Evolutionary conservation across 1,140 invertebrate species (phyloP).

Genomic region (Tenebrio molitor): DNA sequence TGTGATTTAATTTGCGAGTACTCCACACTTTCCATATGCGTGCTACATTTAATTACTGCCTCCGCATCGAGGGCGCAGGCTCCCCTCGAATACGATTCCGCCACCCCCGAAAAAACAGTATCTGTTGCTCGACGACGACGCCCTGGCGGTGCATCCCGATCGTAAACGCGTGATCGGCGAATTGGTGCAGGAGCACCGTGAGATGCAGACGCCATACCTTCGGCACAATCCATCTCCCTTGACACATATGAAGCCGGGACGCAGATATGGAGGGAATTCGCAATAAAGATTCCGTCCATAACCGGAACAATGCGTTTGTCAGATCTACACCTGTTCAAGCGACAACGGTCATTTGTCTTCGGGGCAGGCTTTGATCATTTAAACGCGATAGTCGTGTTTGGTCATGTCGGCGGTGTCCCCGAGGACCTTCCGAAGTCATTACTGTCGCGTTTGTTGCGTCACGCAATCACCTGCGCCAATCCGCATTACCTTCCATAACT

Average conservation of each 20-base stretch:
- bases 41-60: conserved; percentile 41
- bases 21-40: conserved; percentile 41
- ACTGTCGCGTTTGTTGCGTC: not conserved
- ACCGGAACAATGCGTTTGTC: conserved; percentile 50
- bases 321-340: conserved; percentile 49
- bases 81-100: not conserved
- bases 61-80: conserved; percentile 4
- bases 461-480: not conserved
- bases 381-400: conserved; percentile 37
- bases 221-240: conserved; percentile 23
- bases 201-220: too few relatives aligned
- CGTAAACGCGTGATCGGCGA: not conserved
- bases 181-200: too few relatives aligned
- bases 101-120: not conserved
- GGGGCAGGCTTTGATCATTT: conserved; percentile 44
- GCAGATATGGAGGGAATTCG: conserved; percentile 47
- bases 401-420: conserved; percentile 5
- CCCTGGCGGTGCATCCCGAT: conserved; percentile 21
- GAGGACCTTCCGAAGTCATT: conserved; percentile 5
- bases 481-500: not conserved
- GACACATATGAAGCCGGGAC: conserved; percentile 43
- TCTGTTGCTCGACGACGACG: conserved; percentile 15
- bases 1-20: conserved; percentile 44
- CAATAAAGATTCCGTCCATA: conserved; percentile 51
- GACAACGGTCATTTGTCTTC: conserved; percentile 47